Base-by-base conservation (phyloP, 2,888 invertebrate species). In the Chorisops tibialis region DNA sequence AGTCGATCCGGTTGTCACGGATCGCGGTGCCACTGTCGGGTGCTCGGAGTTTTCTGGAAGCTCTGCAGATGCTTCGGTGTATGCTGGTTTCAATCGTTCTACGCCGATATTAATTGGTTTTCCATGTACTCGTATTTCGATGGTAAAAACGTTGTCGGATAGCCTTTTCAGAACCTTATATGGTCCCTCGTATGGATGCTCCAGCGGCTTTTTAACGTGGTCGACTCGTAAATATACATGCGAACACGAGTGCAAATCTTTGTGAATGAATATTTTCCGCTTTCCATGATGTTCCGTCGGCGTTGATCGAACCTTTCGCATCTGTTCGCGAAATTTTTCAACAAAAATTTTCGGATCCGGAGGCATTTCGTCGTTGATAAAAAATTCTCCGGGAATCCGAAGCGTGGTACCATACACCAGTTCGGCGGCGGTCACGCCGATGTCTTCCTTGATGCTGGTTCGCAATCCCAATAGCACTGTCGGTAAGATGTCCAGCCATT, bases 321-420 rank as follows among this genome's bases (percentile, higher is more conserved):
- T 61, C 12, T 56, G 30, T 19, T 62, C 49, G 3, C 62, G 56
- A 30, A 62, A 64, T 14, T 58, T 64, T 12, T 61, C 30, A 3
- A 52, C 14, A 38, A 61, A 64, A 45, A 61, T 14, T 37, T 56
- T 50, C 9, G 58, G 64, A 37, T 61, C 43, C 6, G 61, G 12
- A 30, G 37, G 24, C 43, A 58, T 49, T 14, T 61, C 39, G 2
- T 24, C 19, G n/a, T n/a, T n/a, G n/a, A n/a, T n/a, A n/a, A n/a
- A n/a, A n/a, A n/a, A n/a, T n/a, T n/a, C n/a, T n/a, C n/a, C n/a
- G n/a, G n/a, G n/a, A n/a, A n/a, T n/a, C n/a, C n/a, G n/a, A n/a
- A n/a, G n/a, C n/a, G n/a, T n/a, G n/a, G n/a, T n/a, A n/a, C n/a
- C n/a, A n/a, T n/a, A n/a, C n/a, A n/a, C n/a, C n/a, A n/a, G n/a